phyloP scores from a whole-genome alignment of 2,888 invertebrate species.

The Tenodera sinensis region DNA sequence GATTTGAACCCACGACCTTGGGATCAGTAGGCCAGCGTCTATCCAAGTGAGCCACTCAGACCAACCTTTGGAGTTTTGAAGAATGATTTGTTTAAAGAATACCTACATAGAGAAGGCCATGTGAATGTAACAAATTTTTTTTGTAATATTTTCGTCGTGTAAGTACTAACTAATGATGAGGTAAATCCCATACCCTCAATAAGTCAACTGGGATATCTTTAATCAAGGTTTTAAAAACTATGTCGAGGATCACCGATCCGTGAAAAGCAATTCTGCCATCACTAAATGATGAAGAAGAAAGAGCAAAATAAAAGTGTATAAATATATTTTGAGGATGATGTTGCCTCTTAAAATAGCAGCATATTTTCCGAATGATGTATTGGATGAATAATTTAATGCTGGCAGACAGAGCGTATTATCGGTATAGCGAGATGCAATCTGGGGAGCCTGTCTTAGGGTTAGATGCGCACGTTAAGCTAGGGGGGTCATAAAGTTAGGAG shows the following conservation, averaged over 20 bases:
- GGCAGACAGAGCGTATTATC: neutral
- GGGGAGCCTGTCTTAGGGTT: neutral
- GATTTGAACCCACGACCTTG: too few relatives aligned
- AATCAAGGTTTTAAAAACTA: neutral
- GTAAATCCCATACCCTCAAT: too few relatives aligned
- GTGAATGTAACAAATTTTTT: too few relatives aligned
- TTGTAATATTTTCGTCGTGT: too few relatives aligned
- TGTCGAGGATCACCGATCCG: neutral
- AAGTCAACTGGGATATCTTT: neutral
- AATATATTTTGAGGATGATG: neutral
- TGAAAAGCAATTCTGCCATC: neutral
- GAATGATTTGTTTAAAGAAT: too few relatives aligned
- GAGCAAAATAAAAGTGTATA: neutral
- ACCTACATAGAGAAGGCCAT: too few relatives aligned
- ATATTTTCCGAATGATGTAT: neutral
- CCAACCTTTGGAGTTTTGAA: too few relatives aligned
- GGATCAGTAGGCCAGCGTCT: too few relatives aligned
- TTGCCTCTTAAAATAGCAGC: neutral
- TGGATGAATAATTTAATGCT: slow-evolving; percentile 14
- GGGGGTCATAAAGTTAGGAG: slow-evolving; percentile 14
- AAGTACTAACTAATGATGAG: too few relatives aligned
- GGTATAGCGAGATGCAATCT: slow-evolving; percentile 8
- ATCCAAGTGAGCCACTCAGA: too few relatives aligned
- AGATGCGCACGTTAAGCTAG: neutral
- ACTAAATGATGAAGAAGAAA: neutral